Evolutionary conservation across 2,888 invertebrate species (phyloP).

Genomic region (Eucera pruinosa): DNA sequence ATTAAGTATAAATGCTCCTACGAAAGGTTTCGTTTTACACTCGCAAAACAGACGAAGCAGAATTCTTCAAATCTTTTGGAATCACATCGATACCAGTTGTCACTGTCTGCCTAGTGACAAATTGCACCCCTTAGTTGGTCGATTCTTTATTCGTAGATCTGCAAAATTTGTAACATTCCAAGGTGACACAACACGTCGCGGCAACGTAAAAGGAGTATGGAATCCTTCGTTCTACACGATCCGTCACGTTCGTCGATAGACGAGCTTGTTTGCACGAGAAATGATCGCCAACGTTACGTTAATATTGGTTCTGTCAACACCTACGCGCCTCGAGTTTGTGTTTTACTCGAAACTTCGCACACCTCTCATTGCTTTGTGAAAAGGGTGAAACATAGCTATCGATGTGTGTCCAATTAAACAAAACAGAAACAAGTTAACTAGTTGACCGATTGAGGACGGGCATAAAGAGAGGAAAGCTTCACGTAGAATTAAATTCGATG

Average conservation of each 20-base stretch:
- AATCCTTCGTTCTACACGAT: constrained; percentile 59
- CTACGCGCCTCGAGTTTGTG: constrained; percentile 40
- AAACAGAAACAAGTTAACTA: background rate
- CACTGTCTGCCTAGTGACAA: background rate
- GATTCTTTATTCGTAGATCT: background rate
- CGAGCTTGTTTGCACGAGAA: constrained; percentile 64
- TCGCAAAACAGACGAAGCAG: background rate
- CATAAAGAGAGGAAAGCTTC: no score
- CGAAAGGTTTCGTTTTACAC: no score
- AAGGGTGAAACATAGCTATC: background rate
- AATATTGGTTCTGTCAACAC: constrained; percentile 63
- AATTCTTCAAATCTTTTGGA: background rate
- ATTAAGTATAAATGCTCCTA: no score
- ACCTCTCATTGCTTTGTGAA: background rate
- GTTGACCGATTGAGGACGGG: no score
- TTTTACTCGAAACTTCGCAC: constrained; percentile 44
- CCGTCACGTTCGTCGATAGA: constrained; percentile 61
- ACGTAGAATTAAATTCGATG: no score
- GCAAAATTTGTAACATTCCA: constrained; percentile 32
- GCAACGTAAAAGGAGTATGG: constrained; percentile 33
- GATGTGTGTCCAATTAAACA: background rate
- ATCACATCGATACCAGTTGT: background rate
- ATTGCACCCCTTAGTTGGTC: background rate
- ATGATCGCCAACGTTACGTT: constrained; percentile 65
- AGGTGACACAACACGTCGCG: constrained; percentile 1